Evolutionary conservation across 2,113 vertebrate species (phyloP).

Genomic region (Podilymbus podiceps): DNA sequence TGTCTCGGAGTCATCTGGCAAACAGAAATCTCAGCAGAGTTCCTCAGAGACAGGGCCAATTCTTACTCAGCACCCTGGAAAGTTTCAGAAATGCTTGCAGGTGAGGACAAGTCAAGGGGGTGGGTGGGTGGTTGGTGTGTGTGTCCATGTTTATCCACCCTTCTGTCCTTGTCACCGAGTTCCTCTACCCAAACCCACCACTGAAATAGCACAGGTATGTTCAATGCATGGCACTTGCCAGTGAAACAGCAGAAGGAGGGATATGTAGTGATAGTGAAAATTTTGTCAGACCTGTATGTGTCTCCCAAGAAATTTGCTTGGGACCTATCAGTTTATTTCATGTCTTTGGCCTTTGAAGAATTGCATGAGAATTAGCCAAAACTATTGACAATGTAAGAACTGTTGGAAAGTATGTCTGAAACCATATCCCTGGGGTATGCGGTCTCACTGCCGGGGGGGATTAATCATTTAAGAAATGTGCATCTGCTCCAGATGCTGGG

Average conservation of each 20-base stretch:
- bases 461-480: background rate
- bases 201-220: background rate
- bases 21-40: slow-evolving; percentile 50
- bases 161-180: background rate
- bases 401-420: background rate
- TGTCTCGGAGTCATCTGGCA: slow-evolving; percentile 36
- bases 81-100: slow-evolving; percentile 90
- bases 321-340: background rate
- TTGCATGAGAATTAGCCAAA: background rate
- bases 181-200: background rate
- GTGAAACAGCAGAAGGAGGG: background rate
- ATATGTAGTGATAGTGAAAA: background rate
- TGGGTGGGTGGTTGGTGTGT: background rate
- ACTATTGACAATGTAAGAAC: background rate
- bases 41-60: slow-evolving; percentile 60
- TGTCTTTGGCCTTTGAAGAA: background rate
- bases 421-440: background rate
- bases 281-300: background rate
- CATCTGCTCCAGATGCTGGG: background rate
- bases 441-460: background rate
- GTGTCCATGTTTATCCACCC: background rate
- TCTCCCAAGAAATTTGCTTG: background rate
- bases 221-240: background rate
- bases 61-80: slow-evolving; percentile 81
- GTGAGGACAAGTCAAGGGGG: slow-evolving; percentile 63